These are phyloP conservation scores for Nannospalax galili DNA, from an alignment of 2,113 vertebrate genomes.

Conservation along the genomic window DNA sequence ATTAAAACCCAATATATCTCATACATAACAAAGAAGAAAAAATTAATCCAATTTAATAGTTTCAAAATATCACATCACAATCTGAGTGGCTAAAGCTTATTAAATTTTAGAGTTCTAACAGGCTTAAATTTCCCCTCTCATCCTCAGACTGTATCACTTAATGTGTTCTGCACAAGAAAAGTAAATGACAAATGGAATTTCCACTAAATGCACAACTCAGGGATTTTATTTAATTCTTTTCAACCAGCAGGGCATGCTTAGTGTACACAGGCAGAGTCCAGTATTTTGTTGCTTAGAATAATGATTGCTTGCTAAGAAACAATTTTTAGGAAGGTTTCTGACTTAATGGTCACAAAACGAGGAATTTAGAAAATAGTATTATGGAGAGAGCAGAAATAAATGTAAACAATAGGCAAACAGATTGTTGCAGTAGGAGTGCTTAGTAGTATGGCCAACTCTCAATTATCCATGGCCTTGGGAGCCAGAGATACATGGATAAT, in stretches of 20 bases:
- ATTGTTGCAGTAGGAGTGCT: neutral
- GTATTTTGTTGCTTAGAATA: constrained; percentile 18
- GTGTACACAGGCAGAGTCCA: neutral
- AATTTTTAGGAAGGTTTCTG: constrained; percentile 31
- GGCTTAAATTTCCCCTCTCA: neutral
- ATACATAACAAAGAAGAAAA: constrained; percentile 65
- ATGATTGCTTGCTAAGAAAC: neutral
- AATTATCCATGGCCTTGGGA: neutral
- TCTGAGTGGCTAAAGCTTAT: constrained; percentile 36
- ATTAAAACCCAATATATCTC: constrained; percentile 67
- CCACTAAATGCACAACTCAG: neutral
- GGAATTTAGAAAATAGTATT: neutral
- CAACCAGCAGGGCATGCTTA: neutral
- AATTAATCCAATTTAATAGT: constrained; percentile 59
- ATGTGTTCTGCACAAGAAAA: constrained; percentile 27
- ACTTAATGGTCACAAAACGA: neutral
- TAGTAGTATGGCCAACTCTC: neutral
- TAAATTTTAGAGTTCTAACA: constrained; percentile 50
- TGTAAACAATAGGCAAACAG: neutral
- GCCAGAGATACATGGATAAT: neutral
- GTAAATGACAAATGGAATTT: constrained; percentile 10
- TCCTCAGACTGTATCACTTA: constrained; percentile 51
- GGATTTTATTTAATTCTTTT: constrained; percentile 33
- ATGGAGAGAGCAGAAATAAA: constrained; percentile 3
- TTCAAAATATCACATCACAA: constrained; percentile 54